Percentiles rank a stretch among this genome's conserved stretches.
These are phyloP conservation scores for Atopsyche davidsoni DNA, from an alignment of 1,140 invertebrate genomes.

Conservation along the genomic window DNA sequence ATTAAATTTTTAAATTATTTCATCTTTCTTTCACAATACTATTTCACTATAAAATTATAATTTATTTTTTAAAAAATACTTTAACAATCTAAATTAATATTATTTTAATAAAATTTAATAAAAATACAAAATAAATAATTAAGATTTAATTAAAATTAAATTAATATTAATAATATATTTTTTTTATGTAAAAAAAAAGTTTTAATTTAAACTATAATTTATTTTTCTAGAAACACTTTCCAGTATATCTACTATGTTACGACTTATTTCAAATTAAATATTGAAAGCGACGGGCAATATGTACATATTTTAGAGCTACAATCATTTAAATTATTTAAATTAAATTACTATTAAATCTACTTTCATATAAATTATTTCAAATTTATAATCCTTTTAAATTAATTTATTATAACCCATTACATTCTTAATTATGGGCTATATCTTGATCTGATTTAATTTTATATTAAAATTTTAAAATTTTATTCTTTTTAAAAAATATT, in stretches of 20 bases:
- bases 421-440: slow-evolving; percentile 49
- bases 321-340: slow-evolving; percentile 34
- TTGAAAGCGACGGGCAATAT: slow-evolving; percentile 64
- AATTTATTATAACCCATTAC: slow-evolving; percentile 37
- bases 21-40: slow-evolving; percentile 39
- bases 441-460: slow-evolving; percentile 53
- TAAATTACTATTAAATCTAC: slow-evolving; percentile 39
- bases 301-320: slow-evolving; percentile 50
- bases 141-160: too few relatives aligned
- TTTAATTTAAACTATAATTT: too few relatives aligned
- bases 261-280: slow-evolving; percentile 50
- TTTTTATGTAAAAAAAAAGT: too few relatives aligned
- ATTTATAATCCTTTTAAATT: slow-evolving; percentile 35
- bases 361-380: slow-evolving; percentile 32
- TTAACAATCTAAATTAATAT: too few relatives aligned
- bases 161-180: too few relatives aligned
- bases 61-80: too few relatives aligned
- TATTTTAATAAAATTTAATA: too few relatives aligned
- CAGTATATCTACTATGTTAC: too few relatives aligned
- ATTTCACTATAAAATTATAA: too few relatives aligned
- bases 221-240: too few relatives aligned
- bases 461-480: slow-evolving; percentile 43
- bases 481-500: slow-evolving; percentile 48
- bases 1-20: slow-evolving; percentile 29
- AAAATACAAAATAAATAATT: too few relatives aligned